A percentile compares a stretch with the other conserved stretches of the same genome.
These are phyloP conservation scores for Pemphredon lugubris DNA, from an alignment of 2,888 invertebrate species.

Conservation along the genomic window DNA sequence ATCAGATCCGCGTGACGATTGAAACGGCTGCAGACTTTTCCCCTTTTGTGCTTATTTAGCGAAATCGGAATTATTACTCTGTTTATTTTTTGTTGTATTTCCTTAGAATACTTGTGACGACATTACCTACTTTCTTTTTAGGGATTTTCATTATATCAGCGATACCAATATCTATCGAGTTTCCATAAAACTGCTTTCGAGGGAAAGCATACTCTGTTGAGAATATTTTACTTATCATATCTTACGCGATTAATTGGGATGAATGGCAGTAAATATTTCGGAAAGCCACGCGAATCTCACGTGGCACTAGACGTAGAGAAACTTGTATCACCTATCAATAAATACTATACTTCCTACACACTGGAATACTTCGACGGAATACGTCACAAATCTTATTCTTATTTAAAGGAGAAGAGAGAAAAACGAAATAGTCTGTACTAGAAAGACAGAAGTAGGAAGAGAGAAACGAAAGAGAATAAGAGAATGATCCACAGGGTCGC, in stretches of 20 bases:
- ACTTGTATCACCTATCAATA: slow-evolving; percentile 71
- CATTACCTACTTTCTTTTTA: slow-evolving; percentile 36
- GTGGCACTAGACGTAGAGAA: slow-evolving; percentile 43
- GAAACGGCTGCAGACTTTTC: slow-evolving; percentile 19
- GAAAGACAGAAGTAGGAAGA: slow-evolving; percentile 6
- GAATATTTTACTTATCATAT: background rate
- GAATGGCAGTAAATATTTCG: slow-evolving; percentile 56
- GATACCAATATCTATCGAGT: slow-evolving; percentile 42
- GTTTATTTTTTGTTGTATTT: slow-evolving; percentile 4
- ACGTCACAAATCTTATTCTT: slow-evolving; percentile 56
- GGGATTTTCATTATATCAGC: slow-evolving; percentile 17
- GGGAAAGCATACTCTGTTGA: slow-evolving; percentile 13
- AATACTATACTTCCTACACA: slow-evolving; percentile 78
- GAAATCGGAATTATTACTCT: background rate
- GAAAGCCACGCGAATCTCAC: slow-evolving; percentile 20
- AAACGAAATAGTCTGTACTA: slow-evolving; percentile 16
- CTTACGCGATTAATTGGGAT: slow-evolving; percentile 43
- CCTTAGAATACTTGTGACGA: background rate
- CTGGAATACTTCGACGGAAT: slow-evolving; percentile 75
- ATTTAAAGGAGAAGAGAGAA: slow-evolving; percentile 50
- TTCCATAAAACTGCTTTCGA: slow-evolving; percentile 33
- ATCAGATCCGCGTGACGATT: slow-evolving; percentile 20
- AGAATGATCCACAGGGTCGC: background rate
- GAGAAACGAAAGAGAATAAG: background rate
- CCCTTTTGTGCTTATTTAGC: background rate